Evolutionary conservation across 2,113 vertebrate genomes (phyloP).

Genomic region (Cricetomys ansorgei): DNA sequence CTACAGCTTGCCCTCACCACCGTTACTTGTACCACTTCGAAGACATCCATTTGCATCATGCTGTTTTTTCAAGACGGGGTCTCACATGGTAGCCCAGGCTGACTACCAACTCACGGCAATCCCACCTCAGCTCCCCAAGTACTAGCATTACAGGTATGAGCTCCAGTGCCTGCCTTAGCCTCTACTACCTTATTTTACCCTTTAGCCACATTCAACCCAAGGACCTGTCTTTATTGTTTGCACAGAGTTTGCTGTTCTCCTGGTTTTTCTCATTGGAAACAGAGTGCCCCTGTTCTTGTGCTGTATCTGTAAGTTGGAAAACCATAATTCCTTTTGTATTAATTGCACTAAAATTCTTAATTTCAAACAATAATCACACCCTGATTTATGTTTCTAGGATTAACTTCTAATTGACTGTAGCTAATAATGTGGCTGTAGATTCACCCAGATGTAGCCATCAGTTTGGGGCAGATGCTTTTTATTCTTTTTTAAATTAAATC

Average conservation of each 20-base stretch:
- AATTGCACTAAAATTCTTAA: background rate
- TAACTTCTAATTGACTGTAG: background rate
- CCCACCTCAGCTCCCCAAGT: background rate
- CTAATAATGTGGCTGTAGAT: too few species aligned
- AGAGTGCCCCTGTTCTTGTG: background rate
- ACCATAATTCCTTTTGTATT: background rate
- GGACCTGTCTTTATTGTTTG: background rate
- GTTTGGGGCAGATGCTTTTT: too few species aligned
- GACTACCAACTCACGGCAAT: background rate
- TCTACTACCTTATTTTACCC: background rate
- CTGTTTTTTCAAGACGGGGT: background rate
- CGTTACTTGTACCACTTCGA: background rate
- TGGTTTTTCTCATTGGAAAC: background rate
- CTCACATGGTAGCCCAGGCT: background rate
- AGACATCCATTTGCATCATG: background rate
- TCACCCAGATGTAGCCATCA: too few species aligned
- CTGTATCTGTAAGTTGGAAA: background rate
- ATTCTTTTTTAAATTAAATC: too few species aligned
- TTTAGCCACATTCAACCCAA: background rate
- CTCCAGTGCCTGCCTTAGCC: background rate
- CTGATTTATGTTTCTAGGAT: background rate
- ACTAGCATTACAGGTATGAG: background rate
- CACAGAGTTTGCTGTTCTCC: background rate
- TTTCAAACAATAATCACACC: conserved; percentile 4
- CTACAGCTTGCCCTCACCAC: background rate